These are phyloP conservation scores for Ceratina calcarata DNA, from an alignment of 1,140 invertebrate genomes.

Conservation along the genomic window DNA sequence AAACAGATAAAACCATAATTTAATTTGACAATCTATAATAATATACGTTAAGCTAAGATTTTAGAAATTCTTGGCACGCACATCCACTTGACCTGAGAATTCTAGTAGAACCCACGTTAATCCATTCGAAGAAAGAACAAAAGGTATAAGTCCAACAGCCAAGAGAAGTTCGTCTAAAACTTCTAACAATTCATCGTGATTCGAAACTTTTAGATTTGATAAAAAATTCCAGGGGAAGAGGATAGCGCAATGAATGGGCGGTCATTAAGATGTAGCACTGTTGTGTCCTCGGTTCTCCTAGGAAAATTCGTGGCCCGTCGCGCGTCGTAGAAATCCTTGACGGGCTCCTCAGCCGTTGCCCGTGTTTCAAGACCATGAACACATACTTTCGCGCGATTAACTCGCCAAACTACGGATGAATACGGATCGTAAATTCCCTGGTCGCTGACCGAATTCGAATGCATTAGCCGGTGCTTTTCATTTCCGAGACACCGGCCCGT, in stretches of 20 bases:
- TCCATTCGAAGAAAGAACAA: too few relatives aligned
- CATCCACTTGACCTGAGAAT: too few relatives aligned
- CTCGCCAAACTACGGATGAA: background rate
- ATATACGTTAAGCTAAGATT: too few relatives aligned
- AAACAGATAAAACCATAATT: too few relatives aligned
- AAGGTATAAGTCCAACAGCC: too few relatives aligned
- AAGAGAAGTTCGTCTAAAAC: background rate
- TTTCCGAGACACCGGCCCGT: constrained; percentile 1
- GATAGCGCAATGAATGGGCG: background rate
- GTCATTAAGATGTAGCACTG: background rate
- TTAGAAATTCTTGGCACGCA: too few relatives aligned
- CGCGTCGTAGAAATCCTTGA: background rate
- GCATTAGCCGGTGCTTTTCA: constrained; percentile 17
- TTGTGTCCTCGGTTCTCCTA: background rate
- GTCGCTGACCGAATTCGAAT: constrained; percentile 1
- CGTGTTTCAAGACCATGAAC: background rate
- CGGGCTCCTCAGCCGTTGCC: background rate
- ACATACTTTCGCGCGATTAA: constrained; percentile 20
- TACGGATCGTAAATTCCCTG: constrained; percentile 7
- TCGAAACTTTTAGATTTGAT: background rate
- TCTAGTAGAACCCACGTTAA: too few relatives aligned
- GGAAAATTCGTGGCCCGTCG: background rate
- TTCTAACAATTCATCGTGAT: background rate
- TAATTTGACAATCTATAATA: too few relatives aligned
- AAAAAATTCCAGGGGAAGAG: background rate